A percentile compares a stretch with the other conserved stretches of the same genome.
Conservation (phyloP, 1,140 invertebrate species). For the Periplaneta americana region DNA sequence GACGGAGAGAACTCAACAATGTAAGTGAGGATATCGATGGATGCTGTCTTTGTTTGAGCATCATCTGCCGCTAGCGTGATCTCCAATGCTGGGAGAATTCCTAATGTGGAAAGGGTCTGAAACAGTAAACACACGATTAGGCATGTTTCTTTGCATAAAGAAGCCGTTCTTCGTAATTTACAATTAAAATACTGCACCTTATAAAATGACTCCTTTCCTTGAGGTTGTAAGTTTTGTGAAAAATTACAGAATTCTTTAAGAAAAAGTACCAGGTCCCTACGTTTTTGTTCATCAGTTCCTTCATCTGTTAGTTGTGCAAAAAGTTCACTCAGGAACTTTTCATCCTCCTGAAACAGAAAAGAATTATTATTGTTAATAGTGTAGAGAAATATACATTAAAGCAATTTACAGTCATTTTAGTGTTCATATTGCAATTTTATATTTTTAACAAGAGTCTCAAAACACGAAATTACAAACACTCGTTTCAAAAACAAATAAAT, state of each 20-base stretch:
- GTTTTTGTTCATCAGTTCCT: slow-evolving; percentile 73
- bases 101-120: slow-evolving; percentile 83
- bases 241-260: slow-evolving; percentile 99
- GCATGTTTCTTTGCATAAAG: background rate
- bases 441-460: too few relatives aligned
- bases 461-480: too few relatives aligned
- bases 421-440: too few relatives aligned
- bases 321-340: slow-evolving; percentile 90
- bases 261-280: slow-evolving; percentile 93
- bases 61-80: slow-evolving; percentile 91
- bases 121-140: slow-evolving; percentile 29
- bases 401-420: too few relatives aligned
- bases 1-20: slow-evolving; percentile 98
- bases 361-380: too few relatives aligned
- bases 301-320: slow-evolving; percentile 91
- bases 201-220: slow-evolving; percentile 95
- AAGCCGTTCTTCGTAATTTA: background rate
- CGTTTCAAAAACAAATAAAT: too few relatives aligned
- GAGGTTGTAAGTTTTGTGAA: slow-evolving; percentile 95
- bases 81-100: slow-evolving; percentile 90
- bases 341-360: slow-evolving; percentile 71
- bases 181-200: slow-evolving; percentile 47
- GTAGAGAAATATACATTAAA: too few relatives aligned
- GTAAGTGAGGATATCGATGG: slow-evolving; percentile 96
- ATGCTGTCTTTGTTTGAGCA: slow-evolving; percentile 87